Base-by-base conservation (phyloP, 2,797 vertebrate genomes). In the Rhabdomys pumilio region DNA sequence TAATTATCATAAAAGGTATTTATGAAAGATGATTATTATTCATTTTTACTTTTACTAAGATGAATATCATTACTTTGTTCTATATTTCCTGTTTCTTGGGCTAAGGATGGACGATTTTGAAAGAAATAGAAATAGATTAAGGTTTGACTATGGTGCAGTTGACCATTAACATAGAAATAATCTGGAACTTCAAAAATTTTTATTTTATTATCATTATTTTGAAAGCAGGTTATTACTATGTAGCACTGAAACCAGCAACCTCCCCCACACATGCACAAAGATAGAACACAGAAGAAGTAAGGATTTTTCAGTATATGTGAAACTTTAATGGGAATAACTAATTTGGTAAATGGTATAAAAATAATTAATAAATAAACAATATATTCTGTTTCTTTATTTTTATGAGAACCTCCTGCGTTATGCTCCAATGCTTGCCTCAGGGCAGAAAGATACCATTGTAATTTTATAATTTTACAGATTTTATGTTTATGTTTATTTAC, bases 61-160 rank as follows among this genome's bases (percentile, higher is more conserved):
- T 89, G 47, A 17, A 55, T 85, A 55, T 67, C 20, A 91, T 87
- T 93, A 63, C 3, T 93, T 91, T 86, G 5, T 38, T 82, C 6
- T 47, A 22, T 76, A n/a, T 61, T 86, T 81, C 79, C 17, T 5
- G 44, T 63, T 83, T 14, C 41, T 94, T 31, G 41, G 38, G 26
- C 24, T 50, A 88, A 77, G 34, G 26, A 29, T 57, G 80, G 20
- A 5, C 13, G 90, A 82, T n/a, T 13, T 41, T 59, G 92, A 94
- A 85, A 3, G 41, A 89, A 90, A 82, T 8, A 91, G 67, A 93
- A 84, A 79, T 72, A 93, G 91, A 89, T 67, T 92, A 95, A 88
- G 69, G 4, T 20, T 61, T 79, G 50, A 77, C 8, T 79, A 47
- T 72, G 7, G 24, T 73, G 14, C 9, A 88, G 38, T 76, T 90